Conservation (phyloP, 2,888 invertebrate species). For the Diaprepes abbreviatus region DNA sequence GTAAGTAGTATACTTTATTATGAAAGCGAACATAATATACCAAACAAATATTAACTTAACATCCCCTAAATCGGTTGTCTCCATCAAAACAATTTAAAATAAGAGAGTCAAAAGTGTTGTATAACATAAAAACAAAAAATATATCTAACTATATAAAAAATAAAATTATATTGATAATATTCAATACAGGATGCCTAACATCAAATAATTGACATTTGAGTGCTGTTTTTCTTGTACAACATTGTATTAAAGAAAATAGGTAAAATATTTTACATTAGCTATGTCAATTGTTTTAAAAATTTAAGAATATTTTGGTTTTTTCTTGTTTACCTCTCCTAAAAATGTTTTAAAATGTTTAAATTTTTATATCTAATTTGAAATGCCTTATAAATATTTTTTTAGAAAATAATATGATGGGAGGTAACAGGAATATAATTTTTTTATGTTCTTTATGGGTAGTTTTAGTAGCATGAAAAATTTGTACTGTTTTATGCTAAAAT, state of each 20-base stretch:
- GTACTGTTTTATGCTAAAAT: conserved; percentile 55
- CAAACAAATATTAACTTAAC: no score
- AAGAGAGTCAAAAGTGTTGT: not conserved
- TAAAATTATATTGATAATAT: conserved; percentile 41
- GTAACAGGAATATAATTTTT: conserved; percentile 11
- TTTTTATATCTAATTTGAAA: not conserved
- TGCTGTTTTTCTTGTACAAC: conserved; percentile 52
- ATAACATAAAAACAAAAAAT: conserved; percentile 48
- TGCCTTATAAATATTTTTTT: conserved; percentile 6
- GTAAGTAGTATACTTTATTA: not conserved
- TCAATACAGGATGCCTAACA: conserved; percentile 50
- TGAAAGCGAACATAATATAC: no score
- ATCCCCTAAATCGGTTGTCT: no score
- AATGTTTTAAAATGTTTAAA: not conserved
- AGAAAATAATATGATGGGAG: conserved; percentile 7
- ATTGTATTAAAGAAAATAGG: conserved; percentile 8
- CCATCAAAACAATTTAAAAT: no score
- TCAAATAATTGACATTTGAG: conserved; percentile 59
- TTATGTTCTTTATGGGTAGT: not conserved
- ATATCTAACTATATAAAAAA: conserved; percentile 48
- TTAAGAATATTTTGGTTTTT: not conserved
- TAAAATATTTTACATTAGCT: conserved; percentile 12
- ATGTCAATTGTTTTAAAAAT: conserved; percentile 12
- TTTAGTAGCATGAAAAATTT: conserved; percentile 48
- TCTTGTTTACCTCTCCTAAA: conserved; percentile 1